phyloP scores from a whole-genome alignment of 1,140 invertebrate genomes.

The Lanistes nyassanus region DNA sequence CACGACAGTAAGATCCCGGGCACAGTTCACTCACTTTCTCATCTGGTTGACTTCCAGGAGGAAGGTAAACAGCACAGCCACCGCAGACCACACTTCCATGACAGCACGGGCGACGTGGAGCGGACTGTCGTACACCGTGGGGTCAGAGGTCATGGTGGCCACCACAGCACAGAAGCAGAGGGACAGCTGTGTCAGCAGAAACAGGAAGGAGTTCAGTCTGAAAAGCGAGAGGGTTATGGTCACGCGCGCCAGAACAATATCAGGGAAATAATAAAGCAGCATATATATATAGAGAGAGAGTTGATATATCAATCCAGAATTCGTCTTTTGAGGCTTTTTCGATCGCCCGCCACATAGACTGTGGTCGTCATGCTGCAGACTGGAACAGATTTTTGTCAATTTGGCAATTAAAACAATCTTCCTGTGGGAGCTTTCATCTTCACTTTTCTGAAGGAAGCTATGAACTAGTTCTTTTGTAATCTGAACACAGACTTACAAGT shows the following conservation, averaged over 20 bases:
- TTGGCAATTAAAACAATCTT: too few species aligned
- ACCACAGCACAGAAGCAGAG: slow-evolving; percentile 49
- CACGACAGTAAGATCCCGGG: too few species aligned
- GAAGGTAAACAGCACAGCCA: slow-evolving; percentile 39
- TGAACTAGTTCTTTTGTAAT: too few species aligned
- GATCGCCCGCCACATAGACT: too few species aligned
- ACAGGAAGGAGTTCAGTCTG: slow-evolving; percentile 50
- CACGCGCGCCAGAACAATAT: background rate
- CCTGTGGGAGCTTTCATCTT: too few species aligned
- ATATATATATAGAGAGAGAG: too few species aligned
- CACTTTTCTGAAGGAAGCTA: too few species aligned
- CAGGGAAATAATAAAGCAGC: background rate
- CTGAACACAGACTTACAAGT: too few species aligned
- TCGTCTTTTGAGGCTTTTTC: too few species aligned
- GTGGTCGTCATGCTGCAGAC: too few species aligned
- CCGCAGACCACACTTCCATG: slow-evolving; percentile 38
- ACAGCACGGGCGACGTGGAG: slow-evolving; percentile 48
- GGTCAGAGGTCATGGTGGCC: slow-evolving; percentile 36
- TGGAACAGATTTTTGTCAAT: too few species aligned
- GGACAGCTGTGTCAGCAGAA: slow-evolving; percentile 42
- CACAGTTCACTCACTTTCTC: slow-evolving; percentile 39
- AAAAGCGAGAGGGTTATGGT: background rate
- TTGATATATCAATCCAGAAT: too few species aligned
- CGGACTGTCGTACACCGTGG: slow-evolving; percentile 36
- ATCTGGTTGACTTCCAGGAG: slow-evolving; percentile 55